phyloP scores from a whole-genome alignment of 2,797 vertebrate genomes.

The Sebastes cheni region DNA sequence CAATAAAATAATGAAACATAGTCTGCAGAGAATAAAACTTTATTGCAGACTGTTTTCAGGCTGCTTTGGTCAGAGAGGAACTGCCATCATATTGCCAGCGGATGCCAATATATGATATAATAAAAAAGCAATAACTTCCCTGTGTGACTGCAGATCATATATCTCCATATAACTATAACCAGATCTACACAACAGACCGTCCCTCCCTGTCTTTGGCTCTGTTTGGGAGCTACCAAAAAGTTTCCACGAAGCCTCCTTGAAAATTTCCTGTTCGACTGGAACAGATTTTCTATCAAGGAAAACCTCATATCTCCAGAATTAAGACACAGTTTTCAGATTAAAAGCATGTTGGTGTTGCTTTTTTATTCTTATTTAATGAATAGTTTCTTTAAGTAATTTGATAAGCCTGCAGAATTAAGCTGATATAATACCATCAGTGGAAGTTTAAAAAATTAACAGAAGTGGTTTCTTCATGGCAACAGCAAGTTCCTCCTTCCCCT shows the following conservation, averaged over 20 bases:
- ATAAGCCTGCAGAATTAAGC: neutral
- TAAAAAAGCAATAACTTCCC: constrained; percentile 55
- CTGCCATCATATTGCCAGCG: constrained; percentile 54
- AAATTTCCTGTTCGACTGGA: constrained; percentile 12
- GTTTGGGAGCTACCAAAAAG: neutral
- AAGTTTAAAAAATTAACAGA: neutral
- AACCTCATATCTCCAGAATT: neutral
- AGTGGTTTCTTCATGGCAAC: neutral
- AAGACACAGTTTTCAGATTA: neutral
- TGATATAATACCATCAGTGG: neutral
- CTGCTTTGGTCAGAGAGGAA: constrained; percentile 54
- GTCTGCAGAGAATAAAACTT: constrained; percentile 65
- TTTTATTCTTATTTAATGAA: neutral
- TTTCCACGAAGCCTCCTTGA: constrained; percentile 35
- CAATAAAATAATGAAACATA: constrained; percentile 55
- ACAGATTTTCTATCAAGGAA: constrained; percentile 12
- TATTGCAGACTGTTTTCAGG: constrained; percentile 51
- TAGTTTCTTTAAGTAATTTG: neutral
- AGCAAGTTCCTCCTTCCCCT: neutral
- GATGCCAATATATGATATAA: constrained; percentile 58
- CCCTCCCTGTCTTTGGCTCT: constrained; percentile 6
- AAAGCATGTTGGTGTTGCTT: neutral
- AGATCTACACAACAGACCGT: constrained; percentile 18
- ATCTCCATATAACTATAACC: constrained; percentile 37
- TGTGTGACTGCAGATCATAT: constrained; percentile 33